Base-by-base conservation (phyloP, 2,888 invertebrate genomes). In the Bhutanitis thaidina region DNA sequence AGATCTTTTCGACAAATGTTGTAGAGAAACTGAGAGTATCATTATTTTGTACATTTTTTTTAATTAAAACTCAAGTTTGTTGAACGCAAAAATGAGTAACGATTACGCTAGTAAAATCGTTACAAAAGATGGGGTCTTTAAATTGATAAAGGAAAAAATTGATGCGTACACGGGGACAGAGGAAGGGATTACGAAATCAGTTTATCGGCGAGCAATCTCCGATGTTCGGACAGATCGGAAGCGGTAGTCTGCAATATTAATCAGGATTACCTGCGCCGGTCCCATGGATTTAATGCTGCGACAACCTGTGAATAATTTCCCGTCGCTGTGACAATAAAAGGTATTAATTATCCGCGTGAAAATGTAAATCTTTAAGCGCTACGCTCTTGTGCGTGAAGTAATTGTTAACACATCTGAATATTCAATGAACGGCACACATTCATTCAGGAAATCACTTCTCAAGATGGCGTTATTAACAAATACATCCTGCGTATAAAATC, bases 181-280 rank as follows among this genome's bases (percentile, higher is more conserved):
- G 65, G 56, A 61, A 52, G 54, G 62, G 65, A 67, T 59, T 62
- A 58, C 36, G 57, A 65, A 66, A 69, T 69, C 62, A 60, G 59
- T 62, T 69, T 68, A 65, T 57, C 61, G 54, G 53, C 57, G 62
- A 60, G 66, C 61, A 56, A 56, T 54, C 49, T 46, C 53, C 53
- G 61, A 55, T 55, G 47, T 45, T 44, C 30, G 54, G 40, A 61
- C 62, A 36, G 25, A 64, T 64, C 57, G 64, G 56, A 59, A 60
- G 49, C 60, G 52, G 54, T 55, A 55, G 54, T 57, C 58, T 69
- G 68, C 64, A 66, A 64, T 67, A 69, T 68, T 68, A 67, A 66
- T 68, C 64, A 59, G 52, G 34, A 53, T 41, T 45, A 43, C 44
- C 53, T 44, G 44, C 48, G 49, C 29, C 53, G 16, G 43, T n/a